These are phyloP conservation scores for Epinephelus coioides DNA, from an alignment of 2,797 vertebrate genomes.

Conservation along the genomic window DNA sequence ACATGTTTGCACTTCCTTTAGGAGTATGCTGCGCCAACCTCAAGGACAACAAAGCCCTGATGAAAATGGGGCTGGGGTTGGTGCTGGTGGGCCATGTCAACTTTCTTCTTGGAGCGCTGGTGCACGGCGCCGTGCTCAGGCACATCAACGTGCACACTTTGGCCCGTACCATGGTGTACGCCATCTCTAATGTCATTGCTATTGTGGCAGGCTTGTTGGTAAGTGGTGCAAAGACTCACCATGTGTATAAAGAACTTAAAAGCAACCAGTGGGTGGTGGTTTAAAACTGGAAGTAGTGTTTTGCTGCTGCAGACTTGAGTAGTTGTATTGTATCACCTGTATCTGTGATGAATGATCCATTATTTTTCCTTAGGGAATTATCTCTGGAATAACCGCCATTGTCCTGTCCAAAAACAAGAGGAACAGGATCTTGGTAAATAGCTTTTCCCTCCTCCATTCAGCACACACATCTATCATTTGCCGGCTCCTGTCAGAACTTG, in stretches of 20 bases:
- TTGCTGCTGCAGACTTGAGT: neutral
- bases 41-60: constrained; percentile 89
- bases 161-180: constrained; percentile 84
- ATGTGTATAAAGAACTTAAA: neutral
- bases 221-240: constrained; percentile 32
- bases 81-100: constrained; percentile 93
- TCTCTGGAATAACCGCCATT: constrained; percentile 88
- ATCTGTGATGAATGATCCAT: neutral
- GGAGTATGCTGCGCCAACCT: constrained; percentile 87
- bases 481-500: constrained; percentile 61
- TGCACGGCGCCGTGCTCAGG: constrained; percentile 91
- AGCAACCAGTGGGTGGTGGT: neutral
- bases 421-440: constrained; percentile 86
- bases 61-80: constrained; percentile 94
- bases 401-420: constrained; percentile 90
- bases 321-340: neutral
- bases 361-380: constrained; percentile 76
- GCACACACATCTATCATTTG: constrained; percentile 12
- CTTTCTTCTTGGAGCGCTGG: constrained; percentile 89
- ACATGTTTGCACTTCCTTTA: constrained; percentile 35
- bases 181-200: constrained; percentile 87
- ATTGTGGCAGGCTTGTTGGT: constrained; percentile 90
- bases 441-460: constrained; percentile 17
- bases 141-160: constrained; percentile 81
- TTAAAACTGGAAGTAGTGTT: neutral